phyloP scores from a whole-genome alignment of 2,888 invertebrate genomes.

The Glyphotaelius pellucidus region DNA sequence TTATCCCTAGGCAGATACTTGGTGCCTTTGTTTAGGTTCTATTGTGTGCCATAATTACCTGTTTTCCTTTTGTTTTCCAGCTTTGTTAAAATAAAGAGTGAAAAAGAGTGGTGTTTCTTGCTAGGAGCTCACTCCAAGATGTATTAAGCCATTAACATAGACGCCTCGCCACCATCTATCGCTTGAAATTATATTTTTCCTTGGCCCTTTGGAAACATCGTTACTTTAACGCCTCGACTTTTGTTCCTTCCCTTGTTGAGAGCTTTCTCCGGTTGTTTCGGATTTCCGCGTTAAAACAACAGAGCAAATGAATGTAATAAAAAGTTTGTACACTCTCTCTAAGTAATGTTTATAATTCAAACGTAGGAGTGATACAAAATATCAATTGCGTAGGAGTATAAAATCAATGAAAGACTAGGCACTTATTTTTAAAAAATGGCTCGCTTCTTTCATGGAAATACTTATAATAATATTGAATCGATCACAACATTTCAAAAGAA shows the following conservation, averaged over 20 bases:
- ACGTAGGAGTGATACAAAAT: background rate
- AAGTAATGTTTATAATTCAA: background rate
- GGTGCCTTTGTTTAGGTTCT: constrained; percentile 47
- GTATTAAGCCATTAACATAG: constrained; percentile 47
- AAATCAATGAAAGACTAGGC: background rate
- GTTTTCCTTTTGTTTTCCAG: constrained; percentile 33
- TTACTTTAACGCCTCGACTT: constrained; percentile 1
- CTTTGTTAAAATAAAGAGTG: constrained; percentile 6
- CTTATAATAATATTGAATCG: background rate
- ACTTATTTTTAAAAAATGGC: background rate
- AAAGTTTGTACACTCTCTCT: background rate
- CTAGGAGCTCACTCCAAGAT: constrained; percentile 12
- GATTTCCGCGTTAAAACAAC: background rate
- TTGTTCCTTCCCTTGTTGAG: constrained; percentile 14
- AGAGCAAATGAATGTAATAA: background rate
- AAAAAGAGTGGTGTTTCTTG: constrained; percentile 8
- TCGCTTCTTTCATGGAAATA: background rate
- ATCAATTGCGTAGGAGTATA: background rate
- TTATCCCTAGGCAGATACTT: background rate
- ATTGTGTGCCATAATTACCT: constrained; percentile 49
- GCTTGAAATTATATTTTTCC: constrained; percentile 42
- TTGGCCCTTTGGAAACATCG: background rate
- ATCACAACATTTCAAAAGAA: background rate
- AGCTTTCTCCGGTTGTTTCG: constrained; percentile 16
- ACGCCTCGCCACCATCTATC: constrained; percentile 31